Base-by-base conservation (phyloP, 2,113 vertebrate species). In the Sturnira hondurensis region DNA sequence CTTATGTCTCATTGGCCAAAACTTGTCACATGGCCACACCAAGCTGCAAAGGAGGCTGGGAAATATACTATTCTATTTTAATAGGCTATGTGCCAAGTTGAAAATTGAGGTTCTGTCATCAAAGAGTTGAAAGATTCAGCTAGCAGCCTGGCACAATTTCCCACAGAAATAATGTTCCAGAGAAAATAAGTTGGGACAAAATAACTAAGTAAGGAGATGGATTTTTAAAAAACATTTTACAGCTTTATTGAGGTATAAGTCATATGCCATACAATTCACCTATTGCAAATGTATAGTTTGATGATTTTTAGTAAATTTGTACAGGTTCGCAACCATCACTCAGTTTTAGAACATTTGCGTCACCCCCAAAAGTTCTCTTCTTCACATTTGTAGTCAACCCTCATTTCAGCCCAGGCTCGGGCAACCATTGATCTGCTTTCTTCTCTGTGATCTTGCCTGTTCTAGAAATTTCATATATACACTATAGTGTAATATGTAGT, bases 281-380 rank as follows among this genome's bases (percentile, higher is more conserved):
- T 92, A 65, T 68, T 78, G 28, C 43, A 96, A 54, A 56, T 81
- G 5, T 73, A 77, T 15, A 47, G 28, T 91, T 91, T 73, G 78
- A 80, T 70, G 63, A 90, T 92, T 61, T 92, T 92, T 85, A 65
- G 36, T 76, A 87, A 74, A 56, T 83, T 20, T 93, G 73, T 88
- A 47, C 16, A 84, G 84, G 80, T 76, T 33, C 67, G n/a, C 36
- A 89, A 41, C 52, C 43, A 84, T 81, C 26, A 82, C 41, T 28
- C 61, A 86, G 31, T 43, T 95, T 97, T 68, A 95, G 67, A 92
- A 65, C 68, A 68, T 89, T 88, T 91, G 36, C 16, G 17, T 78
- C 63, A 84, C 63, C 56, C 12, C 43, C 0, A 31, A 43, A 90
- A 94, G 63, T 38, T 81, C 28, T 70, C 52, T 77, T 74, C 1